Base-by-base conservation (phyloP, 2,797 vertebrate species). In the Danio aesculapii region DNA sequence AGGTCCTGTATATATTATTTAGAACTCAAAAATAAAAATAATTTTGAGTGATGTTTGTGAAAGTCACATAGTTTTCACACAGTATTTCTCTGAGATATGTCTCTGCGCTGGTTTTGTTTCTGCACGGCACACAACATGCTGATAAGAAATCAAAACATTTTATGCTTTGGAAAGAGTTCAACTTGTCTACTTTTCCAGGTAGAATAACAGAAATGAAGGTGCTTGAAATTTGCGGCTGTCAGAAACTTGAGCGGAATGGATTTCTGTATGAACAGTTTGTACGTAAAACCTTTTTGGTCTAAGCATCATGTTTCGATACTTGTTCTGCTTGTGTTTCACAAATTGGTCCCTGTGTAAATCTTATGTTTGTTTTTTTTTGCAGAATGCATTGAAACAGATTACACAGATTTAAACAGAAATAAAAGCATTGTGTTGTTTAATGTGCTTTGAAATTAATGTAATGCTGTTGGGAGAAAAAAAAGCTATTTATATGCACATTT, bases 81-180 rank as follows among this genome's bases (percentile, higher is more conserved):
- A n/a, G n/a, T 47, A 49, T 49, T 61, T 6, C 21, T 7, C 5
- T 17, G n/a, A 63, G 14, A 61, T 62, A 10, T 9, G 58, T 41
- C 44, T 77, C 78, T 17, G 6, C 52, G 2, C 11, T 14, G 6
- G 30, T 41, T 71, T 71, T 43, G 16, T 10, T 58, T 58, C 50
- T 58, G 12, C 47, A 30, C 14, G 53, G 10, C 57, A 11, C 2
- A 76, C n/a, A 13, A 30, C 44, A 17, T 62, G n/a, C 9, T 52
- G 81, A 59, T 57, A 67, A 64, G 9, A 3, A 73, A 78, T 17
- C 68, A 59, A 19, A 46, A 73, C 14, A 62, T 19, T 3, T 85
- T 59, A 76, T 39, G 57, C 4, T 77, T 50, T 75, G 58, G 49
- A 50, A 55, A 46, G 10, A 66, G 12, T 71, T 75, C 46, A 75